Evolutionary conservation across 2,888 invertebrate species (phyloP), one percentile per base, ranked within the genome.

Genomic region (Troides oblongomaculatus): DNA sequence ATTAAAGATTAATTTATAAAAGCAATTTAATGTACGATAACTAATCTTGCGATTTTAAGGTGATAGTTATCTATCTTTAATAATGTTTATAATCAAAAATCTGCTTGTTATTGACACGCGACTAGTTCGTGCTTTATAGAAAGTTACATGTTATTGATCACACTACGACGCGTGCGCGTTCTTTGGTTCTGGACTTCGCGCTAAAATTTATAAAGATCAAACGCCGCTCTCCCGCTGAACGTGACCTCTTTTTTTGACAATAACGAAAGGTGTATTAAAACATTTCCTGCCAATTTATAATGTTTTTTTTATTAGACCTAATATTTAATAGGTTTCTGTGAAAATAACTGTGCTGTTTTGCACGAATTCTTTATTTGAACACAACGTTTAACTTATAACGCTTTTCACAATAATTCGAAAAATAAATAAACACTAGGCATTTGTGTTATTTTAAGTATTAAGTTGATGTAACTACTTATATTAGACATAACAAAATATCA

Each of bases 141-240:
- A 53, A 77, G 78, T 77, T 74, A 69, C 73, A 69, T 71, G 73
- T 79, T 78, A 74, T 70, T 58, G 63, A 62, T 50, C 64, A 68
- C 60, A 21, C 60, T 23, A 71, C 43, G 77, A 69, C 78, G 76
- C 79, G 79, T 79, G 79, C 72, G 66, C 71, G 68, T 67, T 73
- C 74, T 70, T 64, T 69, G 68, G 63, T 67, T 56, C 71, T 71
- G 72, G 70, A 69, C 71, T 68, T 68, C 72, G 60, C 66, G 64
- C 46, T 39, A 71, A 72, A 56, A 72, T 75, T 76, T 74, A 71
- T 74, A 75, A 71, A 83, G 85, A 89, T 90, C 89, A 90, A 87
- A 87, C 82, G 83, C 70, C 75, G 72, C 66, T 69, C 73, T 71
- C 72, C 63, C 63, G 21, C 62, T 82, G 75, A 87, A 88, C 89